Evolutionary conservation across 2,888 invertebrate genomes (phyloP).

Genomic region (Dexiosoma caninum): DNA sequence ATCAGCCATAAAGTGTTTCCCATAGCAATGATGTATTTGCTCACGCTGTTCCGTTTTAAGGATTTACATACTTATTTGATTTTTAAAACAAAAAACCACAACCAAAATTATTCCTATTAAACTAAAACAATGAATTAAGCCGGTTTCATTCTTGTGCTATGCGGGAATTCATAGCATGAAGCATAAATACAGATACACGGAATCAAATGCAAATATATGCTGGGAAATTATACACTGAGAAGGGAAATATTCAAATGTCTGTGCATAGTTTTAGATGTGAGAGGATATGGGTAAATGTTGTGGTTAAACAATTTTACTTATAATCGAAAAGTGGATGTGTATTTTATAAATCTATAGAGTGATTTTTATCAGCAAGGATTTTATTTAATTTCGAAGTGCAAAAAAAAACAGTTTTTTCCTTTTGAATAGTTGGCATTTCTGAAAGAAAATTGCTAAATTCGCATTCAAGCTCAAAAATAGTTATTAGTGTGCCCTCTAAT

Average conservation of each 20-base stretch:
- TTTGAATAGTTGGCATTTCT: too few species aligned
- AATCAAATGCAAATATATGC: neutral
- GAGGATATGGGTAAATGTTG: neutral
- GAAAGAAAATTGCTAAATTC: too few species aligned
- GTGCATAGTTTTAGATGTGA: neutral
- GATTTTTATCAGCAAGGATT: too few species aligned
- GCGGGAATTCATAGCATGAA: neutral
- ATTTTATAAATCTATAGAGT: neutral
- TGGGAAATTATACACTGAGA: neutral
- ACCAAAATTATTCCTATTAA: neutral
- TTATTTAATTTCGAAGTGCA: too few species aligned
- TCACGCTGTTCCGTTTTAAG: neutral
- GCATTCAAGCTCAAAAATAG: too few species aligned
- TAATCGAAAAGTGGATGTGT: neutral
- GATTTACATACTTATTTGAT: neutral
- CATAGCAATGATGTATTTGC: neutral
- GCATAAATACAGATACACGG: too few species aligned
- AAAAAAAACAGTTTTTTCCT: neutral
- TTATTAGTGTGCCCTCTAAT: too few species aligned
- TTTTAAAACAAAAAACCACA: neutral
- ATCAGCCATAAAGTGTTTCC: neutral
- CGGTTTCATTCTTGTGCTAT: neutral
- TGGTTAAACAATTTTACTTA: neutral
- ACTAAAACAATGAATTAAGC: slow-evolving; percentile 8
- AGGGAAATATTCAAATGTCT: slow-evolving; percentile 17